Evolutionary conservation across 1,140 invertebrate genomes (phyloP).

Genomic region (Caerostris extrusa): DNA sequence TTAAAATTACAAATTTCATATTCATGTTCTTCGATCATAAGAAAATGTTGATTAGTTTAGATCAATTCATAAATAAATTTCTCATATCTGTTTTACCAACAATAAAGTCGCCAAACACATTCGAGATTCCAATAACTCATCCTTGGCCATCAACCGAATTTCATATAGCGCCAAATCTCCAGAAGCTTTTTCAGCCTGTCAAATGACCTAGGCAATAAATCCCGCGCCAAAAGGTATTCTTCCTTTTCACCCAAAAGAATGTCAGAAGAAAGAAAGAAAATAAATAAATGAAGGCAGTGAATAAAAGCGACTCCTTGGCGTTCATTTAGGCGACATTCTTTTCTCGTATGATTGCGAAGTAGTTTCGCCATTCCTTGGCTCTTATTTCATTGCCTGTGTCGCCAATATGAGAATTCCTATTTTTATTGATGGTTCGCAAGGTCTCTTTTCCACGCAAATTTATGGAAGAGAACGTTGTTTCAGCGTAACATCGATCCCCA

Average conservation of each 20-base stretch:
- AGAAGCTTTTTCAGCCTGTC: slow-evolving; percentile 53
- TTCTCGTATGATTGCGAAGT: slow-evolving; percentile 56
- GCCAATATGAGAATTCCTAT: slow-evolving; percentile 68
- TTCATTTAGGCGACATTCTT: slow-evolving; percentile 71
- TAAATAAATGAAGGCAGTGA: slow-evolving; percentile 41
- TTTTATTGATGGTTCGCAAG: slow-evolving; percentile 62
- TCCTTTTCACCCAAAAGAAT: slow-evolving; percentile 37
- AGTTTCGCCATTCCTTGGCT: slow-evolving; percentile 26
- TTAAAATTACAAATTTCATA: too few species aligned
- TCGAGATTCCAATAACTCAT: too few species aligned
- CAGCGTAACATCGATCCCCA: background rate
- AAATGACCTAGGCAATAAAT: slow-evolving; percentile 63
- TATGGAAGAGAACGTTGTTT: background rate
- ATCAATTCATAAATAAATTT: too few species aligned
- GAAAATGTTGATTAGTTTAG: too few species aligned
- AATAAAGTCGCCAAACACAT: too few species aligned
- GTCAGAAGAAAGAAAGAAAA: slow-evolving; percentile 23
- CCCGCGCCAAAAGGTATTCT: slow-evolving; percentile 53
- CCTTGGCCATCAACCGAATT: slow-evolving; percentile 18
- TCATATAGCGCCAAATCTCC: slow-evolving; percentile 65
- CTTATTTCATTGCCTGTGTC: slow-evolving; percentile 57
- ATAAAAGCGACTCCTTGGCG: slow-evolving; percentile 57
- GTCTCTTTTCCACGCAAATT: background rate
- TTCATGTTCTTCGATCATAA: too few species aligned
- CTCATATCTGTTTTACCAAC: too few species aligned